Conservation (phyloP, 2,888 invertebrate species). For the Ypsolopha scabrella region DNA sequence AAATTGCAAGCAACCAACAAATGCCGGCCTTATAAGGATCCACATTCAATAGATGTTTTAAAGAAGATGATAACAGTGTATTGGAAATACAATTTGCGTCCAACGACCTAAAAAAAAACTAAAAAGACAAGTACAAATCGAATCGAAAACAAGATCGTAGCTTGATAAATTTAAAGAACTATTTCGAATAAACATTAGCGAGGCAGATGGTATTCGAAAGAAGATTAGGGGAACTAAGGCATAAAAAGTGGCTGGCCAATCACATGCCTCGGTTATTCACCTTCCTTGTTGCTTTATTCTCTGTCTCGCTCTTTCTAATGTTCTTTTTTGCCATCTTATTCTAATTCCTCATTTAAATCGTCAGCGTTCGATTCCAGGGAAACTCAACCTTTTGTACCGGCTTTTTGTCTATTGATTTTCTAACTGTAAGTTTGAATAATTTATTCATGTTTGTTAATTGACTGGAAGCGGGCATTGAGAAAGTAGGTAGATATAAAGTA, state of each 20-base stretch:
- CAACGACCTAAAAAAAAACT: slow-evolving; percentile 37
- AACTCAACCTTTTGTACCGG: slow-evolving; percentile 39
- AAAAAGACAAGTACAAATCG: slow-evolving; percentile 30
- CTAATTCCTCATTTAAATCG: slow-evolving; percentile 66
- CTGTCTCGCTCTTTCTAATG: slow-evolving; percentile 57
- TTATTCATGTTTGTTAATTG: too few species aligned
- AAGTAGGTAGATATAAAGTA: too few species aligned
- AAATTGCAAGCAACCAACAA: slow-evolving; percentile 7
- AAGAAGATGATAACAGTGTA: slow-evolving; percentile 23
- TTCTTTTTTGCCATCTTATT: slow-evolving; percentile 65
- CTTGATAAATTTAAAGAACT: slow-evolving; percentile 54
- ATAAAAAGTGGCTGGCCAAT: slow-evolving; percentile 69
- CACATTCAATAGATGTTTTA: slow-evolving; percentile 51
- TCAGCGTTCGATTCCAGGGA: slow-evolving; percentile 54
- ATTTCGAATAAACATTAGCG: slow-evolving; percentile 59
- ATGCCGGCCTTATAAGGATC: slow-evolving; percentile 46
- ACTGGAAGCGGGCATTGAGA: too few species aligned
- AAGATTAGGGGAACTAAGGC: slow-evolving; percentile 69
- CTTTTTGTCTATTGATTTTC: background rate
- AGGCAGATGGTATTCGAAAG: slow-evolving; percentile 64
- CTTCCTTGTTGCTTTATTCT: slow-evolving; percentile 37
- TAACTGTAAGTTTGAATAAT: too few species aligned
- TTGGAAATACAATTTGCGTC: slow-evolving; percentile 55
- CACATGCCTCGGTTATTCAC: slow-evolving; percentile 26
- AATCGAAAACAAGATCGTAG: slow-evolving; percentile 56